Evolutionary conservation across 2,888 invertebrate species (phyloP), one percentile per base, ranked within the genome.

Genomic region (Drosophila meridiana): DNA sequence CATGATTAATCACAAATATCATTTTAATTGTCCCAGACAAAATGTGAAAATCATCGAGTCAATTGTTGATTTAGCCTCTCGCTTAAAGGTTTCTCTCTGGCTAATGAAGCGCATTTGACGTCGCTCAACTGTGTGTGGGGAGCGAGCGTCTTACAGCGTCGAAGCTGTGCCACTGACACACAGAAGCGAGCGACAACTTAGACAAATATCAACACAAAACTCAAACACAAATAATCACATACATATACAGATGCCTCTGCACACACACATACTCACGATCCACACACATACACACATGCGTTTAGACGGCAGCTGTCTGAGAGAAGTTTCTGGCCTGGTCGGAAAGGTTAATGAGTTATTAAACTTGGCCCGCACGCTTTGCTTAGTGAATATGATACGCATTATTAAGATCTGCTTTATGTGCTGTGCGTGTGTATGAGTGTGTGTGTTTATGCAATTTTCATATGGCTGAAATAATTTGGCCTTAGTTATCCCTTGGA

Each of bases 311-410:
- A 61, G 26, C 40, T 47, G 62, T 40, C 38, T 32, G 20, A 50
- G 62, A 64, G 50, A 69, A 79, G 57, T 69, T 75, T 69, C 56
- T 67, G 55, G n/a, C 14, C 45, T 68, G 70, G 56, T 58, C 47
- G 65, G 48, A 75, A 81, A 88, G 87, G 85, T 85, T 85, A 85
- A 85, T 85, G 89, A 86, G 84, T 83, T 83, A 88, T 88, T 81
- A 88, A 83, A 87, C 76, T 85, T 84, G 76, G 72, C 78, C 60
- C 78, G 72, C 75, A 74, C 67, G 69, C 69, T 74, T 73, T 68
- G 81, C 69, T 72, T 78, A 67, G 70, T 83, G 82, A 65, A 81
- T 81, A 73, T 72, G 84, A 85, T 81, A 85, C 85, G 85, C 78
- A 78, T 79, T 86, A 85, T 85, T 85, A 85, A 86, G 88, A 83